Percentiles rank a stretch among this genome's conserved stretches.
Evolutionary conservation across 1,140 invertebrate genomes (phyloP).

Genomic region (Brevipalpus yothersi): DNA sequence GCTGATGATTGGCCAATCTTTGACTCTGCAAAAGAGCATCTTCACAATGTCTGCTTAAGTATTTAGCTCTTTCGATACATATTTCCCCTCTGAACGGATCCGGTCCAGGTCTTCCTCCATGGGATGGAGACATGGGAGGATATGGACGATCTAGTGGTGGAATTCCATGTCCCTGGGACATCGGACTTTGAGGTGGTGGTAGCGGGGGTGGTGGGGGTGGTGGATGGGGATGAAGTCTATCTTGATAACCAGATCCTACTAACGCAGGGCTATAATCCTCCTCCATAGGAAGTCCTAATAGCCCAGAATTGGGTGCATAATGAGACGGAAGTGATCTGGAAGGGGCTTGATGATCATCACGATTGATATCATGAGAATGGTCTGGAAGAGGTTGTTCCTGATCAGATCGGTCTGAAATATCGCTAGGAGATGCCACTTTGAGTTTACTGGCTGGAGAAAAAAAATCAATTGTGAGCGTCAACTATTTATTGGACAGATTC

Average conservation of each 20-base stretch:
- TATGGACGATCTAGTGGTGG: not conserved
- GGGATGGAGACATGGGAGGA: not conserved
- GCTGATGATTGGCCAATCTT: not conserved
- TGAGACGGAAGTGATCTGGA: not conserved
- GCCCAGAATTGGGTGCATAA: not conserved
- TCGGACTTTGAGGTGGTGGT: not conserved
- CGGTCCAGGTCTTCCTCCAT: not conserved
- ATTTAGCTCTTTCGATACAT: conserved; percentile 1
- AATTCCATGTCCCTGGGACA: not conserved
- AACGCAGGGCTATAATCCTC: not conserved
- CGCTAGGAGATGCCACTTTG: too few relatives aligned
- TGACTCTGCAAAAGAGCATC: conserved; percentile 6
- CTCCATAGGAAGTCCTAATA: not conserved
- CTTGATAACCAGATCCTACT: not conserved
- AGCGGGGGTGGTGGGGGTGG: not conserved
- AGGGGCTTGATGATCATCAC: not conserved
- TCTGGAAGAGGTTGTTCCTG: too few relatives aligned
- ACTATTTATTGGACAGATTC: not conserved
- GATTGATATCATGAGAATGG: not conserved
- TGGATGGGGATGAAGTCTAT: not conserved
- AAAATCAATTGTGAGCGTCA: not conserved
- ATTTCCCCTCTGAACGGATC: not conserved
- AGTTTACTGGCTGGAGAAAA: not conserved
- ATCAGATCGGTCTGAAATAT: too few relatives aligned
- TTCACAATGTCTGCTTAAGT: conserved; percentile 1